Evolutionary conservation across 2,888 invertebrate species (phyloP), one percentile per base, ranked within the genome.

Genomic region (Crepidodera aurea): DNA sequence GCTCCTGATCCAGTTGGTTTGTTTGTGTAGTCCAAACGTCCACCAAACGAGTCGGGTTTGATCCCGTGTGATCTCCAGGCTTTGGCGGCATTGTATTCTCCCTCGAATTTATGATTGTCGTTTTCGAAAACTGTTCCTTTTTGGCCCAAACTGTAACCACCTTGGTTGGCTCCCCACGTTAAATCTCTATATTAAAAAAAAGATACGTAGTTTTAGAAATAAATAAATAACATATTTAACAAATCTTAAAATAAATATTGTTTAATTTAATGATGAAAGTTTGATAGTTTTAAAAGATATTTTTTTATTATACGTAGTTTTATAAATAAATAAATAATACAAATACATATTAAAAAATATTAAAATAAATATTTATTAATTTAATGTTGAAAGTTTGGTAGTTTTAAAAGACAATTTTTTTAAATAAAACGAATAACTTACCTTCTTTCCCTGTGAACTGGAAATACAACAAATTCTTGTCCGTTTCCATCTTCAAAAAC

Each of bases 11-110:
- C 70, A n/a, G 71, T 69, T 10, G 73, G 74, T 18, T 65, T 61
- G 62, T 75, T 72, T 8, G 60, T 40, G 62, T 74, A 76, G 37
- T 69, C 71, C 46, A 76, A 22, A 25, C 66, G 63, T n/a, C 73
- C 74, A 42, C 73, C 73, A 60, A 67, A 40, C 7, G 69, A 70
- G 8, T 69, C 69, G 10, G 74, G 73, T 34, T 69, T 69, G 25
- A 66, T 53, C 15, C 72, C 71, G 13, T 61, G 68, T 1, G 67
- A 64, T 6, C 40, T 32, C 39, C 72, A 74, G 54, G 71, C 68
- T 59, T 75, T 75, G 1, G 69, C 63, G 1, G 65, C 72, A 22
- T 65, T 71, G 13, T 67, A 72, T 2, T 66, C 64, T n/a, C 73
- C 76, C 48, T 68, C 71, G 0, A 76, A 50, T 13, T 55, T 51